Percentiles rank a stretch among this genome's conserved stretches.
phyloP scores from a whole-genome alignment of 2,888 invertebrate genomes.

The Syrista parreyssii region DNA sequence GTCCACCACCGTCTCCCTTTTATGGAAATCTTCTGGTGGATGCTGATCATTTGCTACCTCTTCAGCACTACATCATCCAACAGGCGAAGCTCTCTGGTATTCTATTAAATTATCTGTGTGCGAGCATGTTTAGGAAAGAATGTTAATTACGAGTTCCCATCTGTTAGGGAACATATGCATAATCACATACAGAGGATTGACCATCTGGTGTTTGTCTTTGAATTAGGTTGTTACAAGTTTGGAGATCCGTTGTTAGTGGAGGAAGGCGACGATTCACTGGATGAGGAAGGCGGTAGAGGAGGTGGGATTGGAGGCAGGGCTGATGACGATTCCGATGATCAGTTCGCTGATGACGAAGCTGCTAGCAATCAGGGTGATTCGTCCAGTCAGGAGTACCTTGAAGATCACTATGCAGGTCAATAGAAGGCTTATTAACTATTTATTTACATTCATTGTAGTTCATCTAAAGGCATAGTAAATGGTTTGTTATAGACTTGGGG shows the following conservation, averaged over 20 bases:
- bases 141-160: neutral
- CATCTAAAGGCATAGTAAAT: neutral
- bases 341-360: slow-evolving; percentile 72
- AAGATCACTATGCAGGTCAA: slow-evolving; percentile 63
- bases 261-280: slow-evolving; percentile 78
- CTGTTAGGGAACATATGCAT: neutral
- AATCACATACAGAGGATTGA: neutral
- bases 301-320: slow-evolving; percentile 53
- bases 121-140: neutral
- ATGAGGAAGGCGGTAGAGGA: slow-evolving; percentile 75
- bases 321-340: slow-evolving; percentile 69
- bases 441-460: neutral
- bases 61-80: slow-evolving; percentile 89
- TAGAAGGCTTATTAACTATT: slow-evolving; percentile 5
- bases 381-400: slow-evolving; percentile 70
- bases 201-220: slow-evolving; percentile 16
- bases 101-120: slow-evolving; percentile 12
- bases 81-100: slow-evolving; percentile 81
- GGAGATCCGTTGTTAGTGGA: slow-evolving; percentile 73
- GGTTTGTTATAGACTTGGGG: slow-evolving; percentile 62
- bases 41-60: slow-evolving; percentile 78
- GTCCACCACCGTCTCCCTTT: slow-evolving; percentile 61
- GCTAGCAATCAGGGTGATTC: slow-evolving; percentile 69
- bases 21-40: slow-evolving; percentile 62
- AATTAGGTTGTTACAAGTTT: slow-evolving; percentile 76